A percentile compares a stretch with the other conserved stretches of the same genome.
Conservation (phyloP, 1,140 invertebrate genomes). For the Phenacoccus solenopsis region DNA sequence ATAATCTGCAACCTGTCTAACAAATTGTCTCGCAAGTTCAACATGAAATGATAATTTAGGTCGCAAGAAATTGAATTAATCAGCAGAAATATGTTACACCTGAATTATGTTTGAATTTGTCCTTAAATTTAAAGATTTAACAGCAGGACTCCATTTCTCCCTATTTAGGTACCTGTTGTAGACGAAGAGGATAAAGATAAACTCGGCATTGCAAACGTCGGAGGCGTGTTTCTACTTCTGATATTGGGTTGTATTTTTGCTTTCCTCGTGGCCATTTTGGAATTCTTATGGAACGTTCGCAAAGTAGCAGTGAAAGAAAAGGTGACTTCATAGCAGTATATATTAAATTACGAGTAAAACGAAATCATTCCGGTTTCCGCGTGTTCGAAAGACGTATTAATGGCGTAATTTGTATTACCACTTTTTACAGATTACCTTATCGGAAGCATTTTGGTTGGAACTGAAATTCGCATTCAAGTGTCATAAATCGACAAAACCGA, state of each 20-base stretch:
- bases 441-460: slow-evolving; percentile 53
- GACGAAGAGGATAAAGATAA: slow-evolving; percentile 32
- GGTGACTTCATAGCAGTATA: slow-evolving; percentile 33
- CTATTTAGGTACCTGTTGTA: too few relatives aligned
- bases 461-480: slow-evolving; percentile 60
- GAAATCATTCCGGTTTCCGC: background rate
- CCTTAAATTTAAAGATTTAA: too few relatives aligned
- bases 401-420: background rate
- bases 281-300: slow-evolving; percentile 70
- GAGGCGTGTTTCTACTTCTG: slow-evolving; percentile 81
- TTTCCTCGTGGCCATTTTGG: slow-evolving; percentile 50
- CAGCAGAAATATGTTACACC: too few relatives aligned
- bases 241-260: slow-evolving; percentile 51
- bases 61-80: too few relatives aligned
- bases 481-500: slow-evolving; percentile 53
- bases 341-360: background rate
- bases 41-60: too few relatives aligned
- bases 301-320: slow-evolving; percentile 62
- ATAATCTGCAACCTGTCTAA: too few relatives aligned
- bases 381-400: background rate
- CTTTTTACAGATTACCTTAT: slow-evolving; percentile 48
- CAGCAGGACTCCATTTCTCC: too few relatives aligned
- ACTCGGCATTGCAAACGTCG: slow-evolving; percentile 64
- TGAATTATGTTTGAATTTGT: too few relatives aligned
- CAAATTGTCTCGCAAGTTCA: too few relatives aligned